phyloP scores from a whole-genome alignment of 2,888 invertebrate species.

The Eupithecia centaureata region DNA sequence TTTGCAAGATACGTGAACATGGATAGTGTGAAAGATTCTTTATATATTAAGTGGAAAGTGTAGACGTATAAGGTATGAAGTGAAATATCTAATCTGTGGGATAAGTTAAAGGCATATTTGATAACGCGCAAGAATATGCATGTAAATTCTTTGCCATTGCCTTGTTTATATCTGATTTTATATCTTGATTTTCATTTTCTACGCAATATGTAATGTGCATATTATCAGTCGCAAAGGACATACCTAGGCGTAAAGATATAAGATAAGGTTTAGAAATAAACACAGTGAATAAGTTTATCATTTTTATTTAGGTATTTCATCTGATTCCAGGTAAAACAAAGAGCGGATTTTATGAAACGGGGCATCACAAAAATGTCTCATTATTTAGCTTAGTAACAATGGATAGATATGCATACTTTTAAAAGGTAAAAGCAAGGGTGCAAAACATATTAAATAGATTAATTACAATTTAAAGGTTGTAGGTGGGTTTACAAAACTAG shows the following conservation, averaged over 20 bases:
- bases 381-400: neutral
- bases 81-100: too few species aligned
- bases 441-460: neutral
- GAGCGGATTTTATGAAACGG: too few species aligned
- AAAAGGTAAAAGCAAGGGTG: neutral
- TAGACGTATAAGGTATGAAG: conserved; percentile 1
- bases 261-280: neutral
- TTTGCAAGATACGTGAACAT: neutral
- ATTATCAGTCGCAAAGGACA: neutral
- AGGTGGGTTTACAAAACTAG: neutral
- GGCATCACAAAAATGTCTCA: neutral
- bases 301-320: neutral
- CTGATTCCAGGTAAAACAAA: neutral
- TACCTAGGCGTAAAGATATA: neutral
- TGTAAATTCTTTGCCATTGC: conserved; percentile 8
- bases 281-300: neutral
- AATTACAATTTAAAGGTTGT: too few species aligned
- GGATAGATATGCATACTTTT: neutral
- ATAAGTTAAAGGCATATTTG: neutral
- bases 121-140: neutral
- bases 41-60: neutral
- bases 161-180: conserved; percentile 5
- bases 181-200: conserved; percentile 14
- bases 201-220: conserved; percentile 1
- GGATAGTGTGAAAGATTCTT: neutral